Base-by-base conservation (phyloP, 1,140 invertebrate species). In the Lerema accius region DNA sequence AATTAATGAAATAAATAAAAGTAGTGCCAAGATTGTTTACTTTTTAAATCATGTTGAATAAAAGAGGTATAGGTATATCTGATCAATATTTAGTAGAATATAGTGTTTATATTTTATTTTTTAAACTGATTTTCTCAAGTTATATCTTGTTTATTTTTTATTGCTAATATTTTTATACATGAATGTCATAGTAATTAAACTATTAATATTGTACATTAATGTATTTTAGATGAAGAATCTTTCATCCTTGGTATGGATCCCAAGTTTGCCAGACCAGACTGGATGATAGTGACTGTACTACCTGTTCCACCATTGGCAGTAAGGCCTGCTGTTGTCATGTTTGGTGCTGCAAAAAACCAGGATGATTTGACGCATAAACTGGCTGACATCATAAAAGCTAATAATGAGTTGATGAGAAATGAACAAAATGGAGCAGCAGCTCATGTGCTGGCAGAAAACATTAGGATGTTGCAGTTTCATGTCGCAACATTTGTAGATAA, bases 361-460 rank as follows among this genome's bases (percentile, higher is more conserved):
- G 99, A 99, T 87, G 99, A 99, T 94, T 94, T 99, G 65, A 99
- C 99, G 0, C 98, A 99, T 86, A 99, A 99, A 92, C 91, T 99
- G 7, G 94, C 98, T 0, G 99, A 99, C 86, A 99, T 99, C 37
- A 98, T 99, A 28, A 99, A 99, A 92, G 94, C 97, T 0, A 99
- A 99, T 84, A 99, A 99, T 91, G 98, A 99, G 87, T 87, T 99
- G 15, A 92, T 96, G 53, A 94, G 97, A 63, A 99, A 99, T 91
- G 99, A 99, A 91, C 95, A 97, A 72, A 95, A 96, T 46, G 99
- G 99, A 26, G 98, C 98, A 15, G 98, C 99, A 0, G 96, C 98
- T 14, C 99, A 99, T 82, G 97, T 99, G 4, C 96, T 99, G 17
- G 92, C 94, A 7, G 98, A 99, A 87, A 99, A 99, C 85, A 97